Evolutionary conservation across 1,140 invertebrate species (phyloP).

Genomic region (Odontomachus brunneus): DNA sequence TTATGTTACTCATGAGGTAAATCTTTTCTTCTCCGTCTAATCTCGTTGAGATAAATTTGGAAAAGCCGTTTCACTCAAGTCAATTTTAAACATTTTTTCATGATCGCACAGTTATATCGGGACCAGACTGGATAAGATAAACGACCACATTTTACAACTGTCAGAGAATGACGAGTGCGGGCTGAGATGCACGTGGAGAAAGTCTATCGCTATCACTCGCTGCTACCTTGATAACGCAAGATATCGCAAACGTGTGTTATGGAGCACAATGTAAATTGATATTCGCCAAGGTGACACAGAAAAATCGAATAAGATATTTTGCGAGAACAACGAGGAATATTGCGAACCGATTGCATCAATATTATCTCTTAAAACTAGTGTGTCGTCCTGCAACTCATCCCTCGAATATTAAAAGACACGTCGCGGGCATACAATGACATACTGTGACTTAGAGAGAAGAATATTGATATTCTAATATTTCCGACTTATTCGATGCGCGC

Average conservation of each 20-base stretch:
- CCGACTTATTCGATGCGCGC: too few relatives aligned
- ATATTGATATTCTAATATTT: too few relatives aligned
- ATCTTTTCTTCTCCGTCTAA: too few relatives aligned
- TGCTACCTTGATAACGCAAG: not conserved
- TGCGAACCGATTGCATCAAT: not conserved
- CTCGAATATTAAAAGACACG: too few relatives aligned
- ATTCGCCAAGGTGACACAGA: not conserved
- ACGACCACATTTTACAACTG: not conserved
- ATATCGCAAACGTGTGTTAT: slow-evolving; percentile 7
- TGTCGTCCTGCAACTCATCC: too few relatives aligned
- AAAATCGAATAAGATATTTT: not conserved
- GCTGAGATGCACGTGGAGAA: slow-evolving; percentile 8
- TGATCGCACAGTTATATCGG: slow-evolving; percentile 7
- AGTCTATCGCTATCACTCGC: not conserved
- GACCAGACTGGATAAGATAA: slow-evolving; percentile 28
- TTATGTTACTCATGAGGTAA: too few relatives aligned
- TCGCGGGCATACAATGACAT: too few relatives aligned
- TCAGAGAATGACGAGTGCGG: not conserved
- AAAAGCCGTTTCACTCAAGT: too few relatives aligned
- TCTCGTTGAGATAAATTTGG: too few relatives aligned
- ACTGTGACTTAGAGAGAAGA: too few relatives aligned
- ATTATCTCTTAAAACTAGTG: too few relatives aligned
- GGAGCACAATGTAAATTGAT: slow-evolving; percentile 34
- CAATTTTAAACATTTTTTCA: not conserved
- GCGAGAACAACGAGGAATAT: not conserved